Evolutionary conservation across 2,113 vertebrate species (phyloP), one percentile per base, ranked within the genome.

Genomic region (Malurus melanocephalus): DNA sequence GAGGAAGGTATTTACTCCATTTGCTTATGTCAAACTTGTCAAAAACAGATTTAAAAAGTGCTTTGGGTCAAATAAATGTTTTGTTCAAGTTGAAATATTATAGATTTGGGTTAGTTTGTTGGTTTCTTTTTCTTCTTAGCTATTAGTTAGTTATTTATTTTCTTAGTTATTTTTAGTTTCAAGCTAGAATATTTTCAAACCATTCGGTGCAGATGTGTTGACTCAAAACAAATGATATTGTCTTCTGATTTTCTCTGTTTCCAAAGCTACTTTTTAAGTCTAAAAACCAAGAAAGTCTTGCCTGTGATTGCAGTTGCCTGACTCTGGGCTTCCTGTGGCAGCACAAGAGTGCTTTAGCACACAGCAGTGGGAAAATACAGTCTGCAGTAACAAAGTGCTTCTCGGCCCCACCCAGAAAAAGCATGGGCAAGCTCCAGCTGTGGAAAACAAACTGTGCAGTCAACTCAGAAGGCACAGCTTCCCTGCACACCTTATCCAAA

Each of bases 271-370:
- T 82, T 84, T 85, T 75, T 33, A 68, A 49, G 14, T 30, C 19
- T 71, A 57, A 88, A 76, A 32, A 43, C 16, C 30, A 83, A 56
- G 46, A 13, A 20, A 69, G 27, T 71, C 52, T 77, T 65, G 16
- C 46, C 33, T 4, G 4, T 20, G 8, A 28, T 32, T 49, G 19
- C 38, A 0, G 17, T 46, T 59, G 11, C n/a, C 35, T 1, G 0
- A 20, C 57, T 77, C 40, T 46, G 28, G 48, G 2, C 16, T 72
- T 51, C 64, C 55, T 40, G 45, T 60, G 6, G 15, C 21, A 80
- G 26, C 28, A 33, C 43, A 75, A 11, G 28, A 57, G 6, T 28
- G 30, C 16, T 80, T 67, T 52, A 76, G 42, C 53, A 80, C 6
- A 16, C 2, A 65, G n/a, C 4, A 11, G 8, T 27, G 13, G 53